Evolutionary conservation across 2,797 vertebrate species (phyloP), one percentile per base, ranked within the genome.

Genomic region (Antrozous pallidus): DNA sequence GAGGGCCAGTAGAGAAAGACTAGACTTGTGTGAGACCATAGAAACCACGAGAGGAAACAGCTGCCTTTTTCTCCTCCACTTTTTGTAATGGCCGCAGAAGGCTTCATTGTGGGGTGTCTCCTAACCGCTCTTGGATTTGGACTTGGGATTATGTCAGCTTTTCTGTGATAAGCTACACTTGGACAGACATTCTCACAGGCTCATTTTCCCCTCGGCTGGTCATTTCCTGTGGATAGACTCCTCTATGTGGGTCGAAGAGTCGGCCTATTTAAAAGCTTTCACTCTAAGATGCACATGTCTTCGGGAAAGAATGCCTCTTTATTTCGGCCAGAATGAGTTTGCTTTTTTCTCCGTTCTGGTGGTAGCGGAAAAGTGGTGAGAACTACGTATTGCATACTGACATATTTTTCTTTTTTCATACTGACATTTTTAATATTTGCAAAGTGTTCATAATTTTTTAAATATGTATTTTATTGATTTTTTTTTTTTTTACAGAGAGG

Each of bases 221-320:
- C 47, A 45, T 84, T 81, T 92, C 33, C 40, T 92, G 85, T 82
- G 78, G 26, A 45, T 67, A 61, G 12, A 31, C 12, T 73, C 40
- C 47, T 80, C 5, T 24, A 4, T 33, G 16, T 38, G 67, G 78
- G 13, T 51, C 3, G 20, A 85, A 86, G 5, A n/a, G 28, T 56
- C 74, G 40, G 5, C 14, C 14, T 80, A 18, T 81, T 90, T 58
- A 70, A 82, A 69, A 79, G 38, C 6, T 40, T 85, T 90, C 33
- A 45, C 24, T 89, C 0, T 69, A 58, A 90, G 28, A 33, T 82
- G 16, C 38, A 42, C 13, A 22, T n/a, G 24, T 63, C 31, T 78
- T 81, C 74, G 83, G 51, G 74, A 95, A 93, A 83, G 18, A 20
- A 82, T 79, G 31, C 12, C 33, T 93, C n/a, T 81, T 36, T 61